These are phyloP conservation scores for Python bivittatus DNA, from an alignment of 2,113 vertebrate genomes.

Conservation along the genomic window DNA sequence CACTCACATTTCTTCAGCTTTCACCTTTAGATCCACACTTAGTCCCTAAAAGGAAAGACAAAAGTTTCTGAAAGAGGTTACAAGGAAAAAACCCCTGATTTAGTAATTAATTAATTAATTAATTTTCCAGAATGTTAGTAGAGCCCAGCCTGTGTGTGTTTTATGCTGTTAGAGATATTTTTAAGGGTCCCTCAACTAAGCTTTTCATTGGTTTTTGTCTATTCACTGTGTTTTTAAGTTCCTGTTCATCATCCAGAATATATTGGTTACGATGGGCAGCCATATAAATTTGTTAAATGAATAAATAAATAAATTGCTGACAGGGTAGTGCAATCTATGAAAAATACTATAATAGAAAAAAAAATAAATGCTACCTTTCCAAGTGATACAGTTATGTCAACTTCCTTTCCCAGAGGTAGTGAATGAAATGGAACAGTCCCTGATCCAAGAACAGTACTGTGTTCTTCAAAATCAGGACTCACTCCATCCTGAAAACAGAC, in stretches of 20 bases:
- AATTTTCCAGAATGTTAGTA: neutral
- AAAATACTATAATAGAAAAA: neutral
- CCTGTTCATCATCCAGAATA: neutral
- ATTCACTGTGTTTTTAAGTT: neutral
- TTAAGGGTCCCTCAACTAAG: neutral
- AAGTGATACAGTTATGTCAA: conserved; percentile 48
- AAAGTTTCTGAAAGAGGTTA: neutral
- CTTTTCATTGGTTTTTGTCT: neutral
- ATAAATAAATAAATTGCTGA: neutral
- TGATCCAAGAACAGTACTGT: conserved; percentile 53
- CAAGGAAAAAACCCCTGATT: accelerated
- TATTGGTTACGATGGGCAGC: neutral
- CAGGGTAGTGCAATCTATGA: neutral
- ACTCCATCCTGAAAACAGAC: conserved; percentile 60
- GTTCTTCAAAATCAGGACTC: conserved; percentile 66
- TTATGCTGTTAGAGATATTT: neutral
- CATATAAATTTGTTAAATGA: neutral
- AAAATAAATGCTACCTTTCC: conserved; percentile 67
- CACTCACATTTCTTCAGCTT: conserved; percentile 73
- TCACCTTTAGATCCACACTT: conserved; percentile 67
- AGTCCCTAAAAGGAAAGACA: conserved; percentile 65
- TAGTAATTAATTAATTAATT: neutral
- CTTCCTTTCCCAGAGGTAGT: conserved; percentile 67
- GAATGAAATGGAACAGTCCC: conserved; percentile 65
- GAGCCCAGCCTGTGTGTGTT: neutral